Base-by-base conservation (phyloP, 2,888 invertebrate species). In the Patella caerulea region DNA sequence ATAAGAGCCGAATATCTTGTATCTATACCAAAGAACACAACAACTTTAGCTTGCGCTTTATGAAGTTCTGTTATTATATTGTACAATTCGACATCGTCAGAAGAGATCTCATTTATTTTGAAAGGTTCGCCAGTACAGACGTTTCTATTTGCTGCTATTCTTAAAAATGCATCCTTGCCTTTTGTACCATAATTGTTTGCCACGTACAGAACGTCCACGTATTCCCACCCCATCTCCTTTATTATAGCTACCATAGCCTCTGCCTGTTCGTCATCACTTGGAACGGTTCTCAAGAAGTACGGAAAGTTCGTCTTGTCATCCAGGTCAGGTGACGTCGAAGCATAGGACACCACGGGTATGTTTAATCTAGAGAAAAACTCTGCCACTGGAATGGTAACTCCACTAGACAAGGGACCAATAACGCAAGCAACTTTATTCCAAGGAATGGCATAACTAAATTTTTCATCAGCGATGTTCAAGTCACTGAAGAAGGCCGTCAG, bases 361-460 rank as follows among this genome's bases (percentile, higher is more conserved):
- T 84, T 83, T 19, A 86, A 72, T 7, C 82, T 82, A n/a, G 83
- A 83, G 76, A 88, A 84, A 52, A 88, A 78, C 9, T 79, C 73
- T 5, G 88, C 86, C 12, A 87, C 77, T 1, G 85, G 82, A 29
- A 88, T 85, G 1, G 89, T 85, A 2, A 87, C 87, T 3, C 86
- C 88, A 79, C 89, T 89, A 17, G 88, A 93, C 77, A 93, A 93
- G 0, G 93, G 93, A 0, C 93, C 94, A 54, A 94, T 91, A 15
- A 94, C 93, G 1, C 93, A 93, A 2, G 84, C 83, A 45, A 87
- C 81, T 73, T 85, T 84, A n/a, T 79, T 79, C 15, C 84, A 83
- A 2, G 86, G 81, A 1, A 88, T 72, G 14, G 85, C 78, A 54
- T 84, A 75, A 12, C 81, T 76, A 1, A 88, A 79, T 1, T 83